Evolutionary conservation across 2,797 vertebrate genomes (phyloP).

Genomic region (Allobates femoralis): DNA sequence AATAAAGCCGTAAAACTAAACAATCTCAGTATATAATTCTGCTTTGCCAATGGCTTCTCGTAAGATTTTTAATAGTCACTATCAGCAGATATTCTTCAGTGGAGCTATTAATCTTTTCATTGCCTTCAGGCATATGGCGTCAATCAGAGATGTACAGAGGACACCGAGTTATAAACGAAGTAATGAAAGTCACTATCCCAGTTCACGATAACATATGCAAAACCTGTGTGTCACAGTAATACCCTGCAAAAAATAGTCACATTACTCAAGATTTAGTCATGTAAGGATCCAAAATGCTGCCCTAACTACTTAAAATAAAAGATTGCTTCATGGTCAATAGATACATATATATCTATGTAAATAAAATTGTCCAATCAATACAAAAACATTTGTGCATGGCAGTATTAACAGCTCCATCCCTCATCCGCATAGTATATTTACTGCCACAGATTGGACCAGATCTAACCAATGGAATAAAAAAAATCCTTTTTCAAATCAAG

Average conservation of each 20-base stretch:
- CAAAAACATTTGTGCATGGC: too few relatives aligned
- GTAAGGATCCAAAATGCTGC: not conserved
- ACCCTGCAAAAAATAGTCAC: constrained; percentile 24
- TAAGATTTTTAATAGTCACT: constrained; percentile 63
- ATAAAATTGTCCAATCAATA: too few relatives aligned
- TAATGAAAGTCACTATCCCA: constrained; percentile 59
- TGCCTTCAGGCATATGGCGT: constrained; percentile 41
- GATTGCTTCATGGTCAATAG: not conserved
- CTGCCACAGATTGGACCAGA: not conserved
- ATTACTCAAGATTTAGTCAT: not conserved
- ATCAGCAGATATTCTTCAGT: constrained; percentile 62
- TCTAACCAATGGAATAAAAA: not conserved
- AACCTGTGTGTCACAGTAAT: constrained; percentile 34
- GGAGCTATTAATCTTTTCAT: constrained; percentile 58
- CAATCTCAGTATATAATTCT: constrained; percentile 61
- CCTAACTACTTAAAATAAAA: not conserved
- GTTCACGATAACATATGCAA: constrained; percentile 53
- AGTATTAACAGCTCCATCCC: not conserved
- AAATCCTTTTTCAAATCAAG: too few relatives aligned
- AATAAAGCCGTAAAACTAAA: constrained; percentile 62
- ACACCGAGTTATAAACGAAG: constrained; percentile 62
- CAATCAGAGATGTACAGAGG: constrained; percentile 62
- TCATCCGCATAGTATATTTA: not conserved
- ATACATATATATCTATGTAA: not conserved
- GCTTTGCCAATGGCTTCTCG: constrained; percentile 58